phyloP scores from a whole-genome alignment of 2,888 invertebrate species.

The Galeruca laticollis region DNA sequence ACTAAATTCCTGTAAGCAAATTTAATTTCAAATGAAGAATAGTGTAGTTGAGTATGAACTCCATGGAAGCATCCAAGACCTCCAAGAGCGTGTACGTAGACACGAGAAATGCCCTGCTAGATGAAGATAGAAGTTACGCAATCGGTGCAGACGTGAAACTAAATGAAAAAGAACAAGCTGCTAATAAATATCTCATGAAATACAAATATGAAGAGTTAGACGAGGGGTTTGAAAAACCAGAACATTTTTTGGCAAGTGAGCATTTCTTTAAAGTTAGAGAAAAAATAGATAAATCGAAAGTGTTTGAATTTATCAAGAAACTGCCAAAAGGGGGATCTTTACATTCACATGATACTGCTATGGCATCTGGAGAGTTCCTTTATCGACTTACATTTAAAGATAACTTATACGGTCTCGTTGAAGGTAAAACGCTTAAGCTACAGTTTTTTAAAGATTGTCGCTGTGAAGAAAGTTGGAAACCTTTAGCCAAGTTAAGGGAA shows the following conservation, averaged over 20 bases:
- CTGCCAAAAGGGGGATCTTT: conserved; percentile 82
- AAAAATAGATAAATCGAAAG: conserved; percentile 72
- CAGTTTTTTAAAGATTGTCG: conserved; percentile 32
- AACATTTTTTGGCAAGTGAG: conserved; percentile 72
- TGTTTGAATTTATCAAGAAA: conserved; percentile 74
- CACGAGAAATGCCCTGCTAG: conserved; percentile 35
- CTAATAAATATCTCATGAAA: conserved; percentile 58
- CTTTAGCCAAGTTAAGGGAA: conserved; percentile 46
- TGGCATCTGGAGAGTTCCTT: conserved; percentile 73
- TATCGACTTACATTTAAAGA: conserved; percentile 72
- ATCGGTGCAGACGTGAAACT: conserved; percentile 60
- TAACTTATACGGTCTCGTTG: conserved; percentile 32
- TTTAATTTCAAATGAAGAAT: background rate
- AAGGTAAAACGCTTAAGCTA: conserved; percentile 14
- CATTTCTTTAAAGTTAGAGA: conserved; percentile 75
- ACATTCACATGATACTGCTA: conserved; percentile 77
- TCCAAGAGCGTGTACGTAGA: background rate
- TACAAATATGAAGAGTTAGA: conserved; percentile 58
- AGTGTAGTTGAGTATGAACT: background rate
- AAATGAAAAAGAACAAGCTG: conserved; percentile 54
- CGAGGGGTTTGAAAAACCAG: conserved; percentile 55
- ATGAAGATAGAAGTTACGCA: conserved; percentile 41
- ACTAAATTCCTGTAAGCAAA: background rate
- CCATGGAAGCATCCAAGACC: background rate
- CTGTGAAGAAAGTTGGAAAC: conserved; percentile 47